Evolutionary conservation across 2,113 vertebrate species (phyloP).

Genomic region (Elgaria multicarinata): DNA sequence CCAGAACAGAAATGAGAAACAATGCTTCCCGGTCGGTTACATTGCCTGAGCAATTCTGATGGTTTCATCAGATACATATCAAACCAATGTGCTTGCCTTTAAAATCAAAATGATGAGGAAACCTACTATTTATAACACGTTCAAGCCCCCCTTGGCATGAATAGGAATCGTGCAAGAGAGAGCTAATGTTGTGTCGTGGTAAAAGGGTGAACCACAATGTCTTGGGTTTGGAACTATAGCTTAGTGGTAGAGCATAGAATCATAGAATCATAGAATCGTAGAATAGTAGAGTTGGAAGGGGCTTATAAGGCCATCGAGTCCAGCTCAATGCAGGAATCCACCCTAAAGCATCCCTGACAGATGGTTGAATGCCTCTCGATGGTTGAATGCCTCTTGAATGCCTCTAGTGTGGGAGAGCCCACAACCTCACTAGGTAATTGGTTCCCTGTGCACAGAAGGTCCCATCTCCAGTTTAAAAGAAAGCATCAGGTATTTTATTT

Average conservation of each 20-base stretch:
- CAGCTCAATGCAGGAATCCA: no score
- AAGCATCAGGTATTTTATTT: background rate
- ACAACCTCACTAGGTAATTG: no score
- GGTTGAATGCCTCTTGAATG: no score
- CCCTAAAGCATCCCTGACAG: no score
- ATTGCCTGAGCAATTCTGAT: accelerated
- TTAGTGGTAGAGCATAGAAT: background rate
- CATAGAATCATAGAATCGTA: no score
- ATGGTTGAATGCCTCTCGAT: no score
- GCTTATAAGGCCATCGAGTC: no score
- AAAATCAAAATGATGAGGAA: background rate
- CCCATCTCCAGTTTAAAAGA: background rate
- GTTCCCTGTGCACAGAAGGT: background rate
- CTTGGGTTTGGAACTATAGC: background rate
- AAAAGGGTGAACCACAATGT: background rate
- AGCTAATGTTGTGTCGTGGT: background rate
- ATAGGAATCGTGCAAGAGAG: background rate
- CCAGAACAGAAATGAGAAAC: accelerated
- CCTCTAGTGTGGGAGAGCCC: no score
- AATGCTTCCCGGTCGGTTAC: background rate
- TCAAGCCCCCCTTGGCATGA: background rate
- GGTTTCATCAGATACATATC: background rate
- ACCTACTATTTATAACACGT: background rate
- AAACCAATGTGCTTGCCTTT: background rate
- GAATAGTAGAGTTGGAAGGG: no score